phyloP scores from a whole-genome alignment of 2,113 vertebrate species.

The Neoarius graeffei region DNA sequence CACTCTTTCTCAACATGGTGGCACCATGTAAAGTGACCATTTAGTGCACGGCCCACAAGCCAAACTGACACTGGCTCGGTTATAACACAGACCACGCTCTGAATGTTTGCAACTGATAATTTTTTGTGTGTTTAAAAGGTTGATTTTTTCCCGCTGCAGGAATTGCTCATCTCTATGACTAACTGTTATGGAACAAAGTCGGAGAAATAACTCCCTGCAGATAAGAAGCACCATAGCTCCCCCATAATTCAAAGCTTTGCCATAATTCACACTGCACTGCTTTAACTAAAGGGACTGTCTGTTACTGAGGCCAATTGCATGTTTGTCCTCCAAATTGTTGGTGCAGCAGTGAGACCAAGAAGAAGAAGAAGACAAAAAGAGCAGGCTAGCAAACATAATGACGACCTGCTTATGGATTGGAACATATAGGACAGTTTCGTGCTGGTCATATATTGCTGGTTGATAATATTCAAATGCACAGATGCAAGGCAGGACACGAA shows the following conservation, averaged over 20 bases:
- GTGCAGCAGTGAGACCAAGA: constrained; percentile 53
- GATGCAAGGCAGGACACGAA: constrained; percentile 26
- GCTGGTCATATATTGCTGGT: constrained; percentile 36
- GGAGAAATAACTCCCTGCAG: constrained; percentile 52
- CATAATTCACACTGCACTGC: constrained; percentile 69
- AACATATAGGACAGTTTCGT: constrained; percentile 43
- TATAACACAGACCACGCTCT: neutral
- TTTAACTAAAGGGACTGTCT: constrained; percentile 72
- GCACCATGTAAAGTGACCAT: constrained; percentile 5
- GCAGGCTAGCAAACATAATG: constrained; percentile 56
- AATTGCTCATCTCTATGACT: constrained; percentile 23
- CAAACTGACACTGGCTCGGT: constrained; percentile 1
- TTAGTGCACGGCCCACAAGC: neutral
- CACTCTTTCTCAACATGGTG: constrained; percentile 59
- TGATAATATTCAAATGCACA: constrained; percentile 14
- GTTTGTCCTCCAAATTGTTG: constrained; percentile 71
- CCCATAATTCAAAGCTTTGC: constrained; percentile 73
- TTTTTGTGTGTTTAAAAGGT: constrained; percentile 4
- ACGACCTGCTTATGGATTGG: constrained; percentile 55
- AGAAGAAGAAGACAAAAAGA: constrained; percentile 43
- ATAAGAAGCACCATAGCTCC: constrained; percentile 65
- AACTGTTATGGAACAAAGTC: constrained; percentile 45
- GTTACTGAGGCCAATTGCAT: constrained; percentile 70
- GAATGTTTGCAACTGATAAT: constrained; percentile 17
- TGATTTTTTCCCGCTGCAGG: neutral